These are phyloP conservation scores for Corvus cornix DNA, from an alignment of 2,113 vertebrate species.

Conservation along the genomic window DNA sequence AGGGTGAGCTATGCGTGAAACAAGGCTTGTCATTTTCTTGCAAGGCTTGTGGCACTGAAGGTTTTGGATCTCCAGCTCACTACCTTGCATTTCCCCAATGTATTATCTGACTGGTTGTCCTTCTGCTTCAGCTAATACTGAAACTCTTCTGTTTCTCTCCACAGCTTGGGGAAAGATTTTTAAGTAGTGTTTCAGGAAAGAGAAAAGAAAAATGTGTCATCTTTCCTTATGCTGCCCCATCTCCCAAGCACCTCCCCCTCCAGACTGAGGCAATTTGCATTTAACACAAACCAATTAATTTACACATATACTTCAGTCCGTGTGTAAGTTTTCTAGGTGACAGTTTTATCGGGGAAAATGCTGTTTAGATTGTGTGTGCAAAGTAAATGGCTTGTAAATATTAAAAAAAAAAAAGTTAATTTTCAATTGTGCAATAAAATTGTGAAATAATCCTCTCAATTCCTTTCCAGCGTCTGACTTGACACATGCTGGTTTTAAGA, in stretches of 20 bases:
- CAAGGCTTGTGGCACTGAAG: neutral
- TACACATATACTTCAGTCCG: neutral
- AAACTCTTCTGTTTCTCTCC: neutral
- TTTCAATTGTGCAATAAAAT: conserved; percentile 65
- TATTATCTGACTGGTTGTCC: neutral
- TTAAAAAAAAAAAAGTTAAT: neutral
- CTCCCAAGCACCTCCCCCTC: neutral
- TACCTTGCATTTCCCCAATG: neutral
- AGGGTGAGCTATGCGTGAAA: neutral
- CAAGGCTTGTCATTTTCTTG: neutral
- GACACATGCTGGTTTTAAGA: neutral
- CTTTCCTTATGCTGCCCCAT: neutral
- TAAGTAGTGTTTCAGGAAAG: neutral
- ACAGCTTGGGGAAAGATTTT: neutral
- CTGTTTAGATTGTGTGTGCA: conserved; percentile 32
- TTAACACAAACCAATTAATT: neutral
- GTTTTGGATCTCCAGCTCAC: neutral
- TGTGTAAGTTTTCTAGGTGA: conserved; percentile 42
- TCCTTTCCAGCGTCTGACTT: neutral
- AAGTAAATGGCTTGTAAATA: conserved; percentile 55
- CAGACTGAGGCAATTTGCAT: neutral
- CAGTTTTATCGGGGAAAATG: neutral
- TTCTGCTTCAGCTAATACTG: neutral
- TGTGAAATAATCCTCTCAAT: conserved; percentile 46
- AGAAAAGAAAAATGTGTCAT: neutral